Conservation (phyloP, 2,113 vertebrate genomes). For the Vulpes ferrilata region DNA sequence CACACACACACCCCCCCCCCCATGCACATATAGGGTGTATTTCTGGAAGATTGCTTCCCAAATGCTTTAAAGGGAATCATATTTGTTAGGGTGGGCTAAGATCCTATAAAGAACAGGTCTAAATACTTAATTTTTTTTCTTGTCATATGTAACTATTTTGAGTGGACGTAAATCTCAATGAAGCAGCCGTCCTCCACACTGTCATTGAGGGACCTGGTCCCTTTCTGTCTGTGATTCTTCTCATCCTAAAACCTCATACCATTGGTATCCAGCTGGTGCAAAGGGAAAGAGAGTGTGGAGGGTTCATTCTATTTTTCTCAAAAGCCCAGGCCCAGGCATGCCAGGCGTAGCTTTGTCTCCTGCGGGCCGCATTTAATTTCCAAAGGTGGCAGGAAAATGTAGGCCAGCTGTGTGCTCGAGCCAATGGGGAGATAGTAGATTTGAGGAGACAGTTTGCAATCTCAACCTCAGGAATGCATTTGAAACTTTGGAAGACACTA, state of each 20-base stretch:
- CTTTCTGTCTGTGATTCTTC: neutral
- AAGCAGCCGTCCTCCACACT: neutral
- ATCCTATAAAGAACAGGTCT: neutral
- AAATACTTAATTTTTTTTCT: neutral
- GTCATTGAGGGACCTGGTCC: neutral
- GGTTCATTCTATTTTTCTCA: neutral
- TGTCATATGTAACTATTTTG: neutral
- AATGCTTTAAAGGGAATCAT: neutral
- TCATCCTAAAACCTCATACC: neutral
- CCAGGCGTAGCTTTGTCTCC: neutral
- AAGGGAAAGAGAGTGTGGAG: neutral
- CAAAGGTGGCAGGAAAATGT: neutral
- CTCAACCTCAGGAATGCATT: neutral
- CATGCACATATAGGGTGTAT: neutral
- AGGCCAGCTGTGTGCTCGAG: neutral
- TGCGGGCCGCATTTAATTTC: neutral
- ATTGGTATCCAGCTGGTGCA: neutral
- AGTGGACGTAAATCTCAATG: neutral
- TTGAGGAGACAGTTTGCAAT: neutral
- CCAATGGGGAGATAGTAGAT: neutral
- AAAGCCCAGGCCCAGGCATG: neutral
- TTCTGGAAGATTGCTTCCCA: neutral
- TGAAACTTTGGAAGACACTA: neutral
- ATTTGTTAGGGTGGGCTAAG: slow-evolving; percentile 7
- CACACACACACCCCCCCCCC: too few relatives aligned